Conservation (phyloP, 2,888 invertebrate species). For the Callimorpha dominula region DNA sequence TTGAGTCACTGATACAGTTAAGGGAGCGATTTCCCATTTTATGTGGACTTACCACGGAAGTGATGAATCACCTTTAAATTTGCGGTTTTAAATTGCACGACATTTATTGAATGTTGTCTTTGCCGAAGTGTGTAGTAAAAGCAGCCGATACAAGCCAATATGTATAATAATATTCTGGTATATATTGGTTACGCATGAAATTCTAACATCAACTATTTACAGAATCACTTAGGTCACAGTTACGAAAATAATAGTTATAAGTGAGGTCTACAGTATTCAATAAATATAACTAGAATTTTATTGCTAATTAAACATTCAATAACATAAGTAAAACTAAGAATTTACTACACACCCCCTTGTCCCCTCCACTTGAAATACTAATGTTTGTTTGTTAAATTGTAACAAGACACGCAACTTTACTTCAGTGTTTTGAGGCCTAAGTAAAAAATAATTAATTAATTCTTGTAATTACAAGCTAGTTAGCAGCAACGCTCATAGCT, state of each 20-base stretch:
- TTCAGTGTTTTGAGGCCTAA: neutral
- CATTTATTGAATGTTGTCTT: neutral
- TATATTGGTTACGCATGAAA: too few species aligned
- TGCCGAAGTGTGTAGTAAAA: neutral
- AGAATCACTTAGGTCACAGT: neutral
- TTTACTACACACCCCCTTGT: neutral
- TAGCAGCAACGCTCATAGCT: neutral
- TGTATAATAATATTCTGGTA: too few species aligned
- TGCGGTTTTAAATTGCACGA: neutral
- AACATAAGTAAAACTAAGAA: slow-evolving; percentile 4
- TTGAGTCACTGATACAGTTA: neutral
- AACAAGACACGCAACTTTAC: slow-evolving; percentile 20
- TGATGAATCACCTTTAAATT: neutral
- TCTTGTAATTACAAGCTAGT: neutral
- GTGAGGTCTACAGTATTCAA: neutral
- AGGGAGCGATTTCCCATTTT: neutral
- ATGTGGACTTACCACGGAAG: neutral
- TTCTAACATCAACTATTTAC: too few species aligned
- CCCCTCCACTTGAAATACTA: slow-evolving; percentile 7
- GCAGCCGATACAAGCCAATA: too few species aligned
- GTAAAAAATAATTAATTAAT: slow-evolving; percentile 1
- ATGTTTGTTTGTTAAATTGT: slow-evolving; percentile 24
- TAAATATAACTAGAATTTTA: slow-evolving; percentile 1
- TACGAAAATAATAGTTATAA: neutral
- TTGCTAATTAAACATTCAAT: slow-evolving; percentile 1